Evolutionary conservation across 2,113 vertebrate genomes (phyloP).

Genomic region (Clarias gariepinus): DNA sequence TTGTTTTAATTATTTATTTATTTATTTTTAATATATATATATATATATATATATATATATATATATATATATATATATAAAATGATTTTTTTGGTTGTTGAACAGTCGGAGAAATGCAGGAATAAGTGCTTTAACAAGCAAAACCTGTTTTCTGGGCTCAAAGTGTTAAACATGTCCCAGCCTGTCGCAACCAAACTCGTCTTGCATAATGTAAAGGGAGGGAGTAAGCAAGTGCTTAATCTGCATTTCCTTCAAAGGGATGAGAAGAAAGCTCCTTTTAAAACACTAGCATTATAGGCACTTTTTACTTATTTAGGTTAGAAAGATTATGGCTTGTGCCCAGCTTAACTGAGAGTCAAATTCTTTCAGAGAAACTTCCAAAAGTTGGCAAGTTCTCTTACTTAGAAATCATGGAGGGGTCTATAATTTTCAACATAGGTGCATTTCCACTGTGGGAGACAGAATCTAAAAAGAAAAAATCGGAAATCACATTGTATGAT

Average conservation of each 20-base stretch:
- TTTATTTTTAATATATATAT: too few species aligned
- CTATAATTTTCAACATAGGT: too few species aligned
- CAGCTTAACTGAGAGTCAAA: neutral
- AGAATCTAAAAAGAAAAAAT: too few species aligned
- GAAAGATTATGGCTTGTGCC: neutral
- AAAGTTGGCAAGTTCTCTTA: too few species aligned
- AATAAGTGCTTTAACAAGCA: slow-evolving; percentile 13
- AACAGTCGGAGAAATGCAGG: slow-evolving; percentile 31
- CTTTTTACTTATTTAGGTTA: neutral
- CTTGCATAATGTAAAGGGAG: neutral
- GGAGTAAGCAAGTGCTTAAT: slow-evolving; percentile 3
- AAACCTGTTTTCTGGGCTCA: slow-evolving; percentile 35
- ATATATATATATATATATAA: too few species aligned
- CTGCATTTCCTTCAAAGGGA: neutral
- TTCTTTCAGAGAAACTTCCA: neutral
- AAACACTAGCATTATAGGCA: neutral
- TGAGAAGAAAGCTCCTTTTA: neutral
- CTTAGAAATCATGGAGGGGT: too few species aligned
- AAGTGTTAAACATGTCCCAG: slow-evolving; percentile 22
- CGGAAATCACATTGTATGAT: too few species aligned
- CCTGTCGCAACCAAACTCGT: neutral
- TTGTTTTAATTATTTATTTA: neutral
- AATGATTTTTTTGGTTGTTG: neutral
- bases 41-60: too few species aligned
- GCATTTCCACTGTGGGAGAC: too few species aligned